Base-by-base conservation (phyloP, 2,888 invertebrate species). In the Drosophila robusta region DNA sequence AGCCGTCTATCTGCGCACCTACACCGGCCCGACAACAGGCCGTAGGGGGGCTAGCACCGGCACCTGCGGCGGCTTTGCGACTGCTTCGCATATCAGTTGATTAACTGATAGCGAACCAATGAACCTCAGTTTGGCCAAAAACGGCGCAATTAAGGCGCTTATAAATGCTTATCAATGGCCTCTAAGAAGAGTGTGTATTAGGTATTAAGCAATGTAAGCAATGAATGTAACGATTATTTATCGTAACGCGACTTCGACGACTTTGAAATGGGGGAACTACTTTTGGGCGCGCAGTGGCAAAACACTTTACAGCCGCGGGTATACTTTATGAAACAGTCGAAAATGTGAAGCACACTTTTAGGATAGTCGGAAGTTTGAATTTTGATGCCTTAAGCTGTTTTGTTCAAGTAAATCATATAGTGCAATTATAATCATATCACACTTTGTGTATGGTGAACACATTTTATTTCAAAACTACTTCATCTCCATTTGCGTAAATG, bases 31-130 rank as follows among this genome's bases (percentile, higher is more conserved):
- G 26, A 7, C 39, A 32, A 32, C 26, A 34, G 36, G 44, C 7
- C 32, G 11, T 26, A 18, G 42, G 49, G 60, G 50, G 34, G 57
- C 57, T 51, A 58, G 57, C 26, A 44, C 18, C 11, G 24, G 4
- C 24, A 50, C 16, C 22, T n/a, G 32, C 29, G 18, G 41, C 42
- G 46, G 22, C 29, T 14, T 16, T 45, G 12, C 26, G 24, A 6
- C 50, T 34, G 18, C 41, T 41, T 49, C 32, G 42, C 56, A 38
- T 77, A 77, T 75, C 74, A 63, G 63, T 22, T 60, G 34, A 68
- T 60, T 32, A 47, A 49, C 45, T 72, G 65, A 58, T 65, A 54
- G 45, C 46, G 42, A 12, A n/a, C 26, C 72, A 49, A 49, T 56
- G 6, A 18, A 49, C 39, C 57, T 45, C 12, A 45, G 42, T 55